phyloP scores from a whole-genome alignment of 37 sponge, comb jelly and placozoan species.

The Halichondria panicea region DNA sequence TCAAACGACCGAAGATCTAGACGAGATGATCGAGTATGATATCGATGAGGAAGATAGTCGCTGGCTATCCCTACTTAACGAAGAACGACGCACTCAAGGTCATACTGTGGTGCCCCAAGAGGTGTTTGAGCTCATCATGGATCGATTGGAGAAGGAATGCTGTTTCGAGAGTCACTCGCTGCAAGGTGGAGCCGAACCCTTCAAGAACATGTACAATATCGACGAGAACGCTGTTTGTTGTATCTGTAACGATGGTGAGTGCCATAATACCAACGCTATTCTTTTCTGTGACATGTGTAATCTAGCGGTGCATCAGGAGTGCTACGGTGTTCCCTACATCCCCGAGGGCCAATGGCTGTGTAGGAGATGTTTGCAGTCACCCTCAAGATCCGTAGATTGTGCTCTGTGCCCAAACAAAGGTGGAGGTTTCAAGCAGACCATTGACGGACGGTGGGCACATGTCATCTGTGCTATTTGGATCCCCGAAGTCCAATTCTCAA shows the following conservation, averaged over 20 bases:
- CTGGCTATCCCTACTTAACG: conserved; percentile 93
- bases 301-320: conserved; percentile 98
- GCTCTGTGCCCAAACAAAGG: conserved; percentile 96
- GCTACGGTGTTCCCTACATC: conserved; percentile 99
- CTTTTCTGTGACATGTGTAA: conserved; percentile 99
- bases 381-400: conserved; percentile 93
- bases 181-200: conserved; percentile 29
- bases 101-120: conserved; percentile 78
- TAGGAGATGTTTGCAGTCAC: conserved; percentile 93
- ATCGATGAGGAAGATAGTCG: conserved; percentile 99
- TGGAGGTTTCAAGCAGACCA: conserved; percentile 98
- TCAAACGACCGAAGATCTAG: conserved; percentile 81
- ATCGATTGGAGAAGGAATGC: conserved; percentile 94
- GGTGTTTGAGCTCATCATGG: conserved; percentile 96
- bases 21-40: conserved; percentile 93
- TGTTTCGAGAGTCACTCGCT: conserved; percentile 85
- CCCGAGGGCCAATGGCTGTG: conserved; percentile 99
- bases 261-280: conserved; percentile 98
- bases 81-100: conserved; percentile 79
- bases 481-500: conserved; percentile 97
- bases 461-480: conserved; percentile 99
- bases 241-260: conserved; percentile 98
- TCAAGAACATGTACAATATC: conserved; percentile 75
- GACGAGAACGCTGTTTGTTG: conserved; percentile 99
- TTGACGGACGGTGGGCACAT: conserved; percentile 92